Base-by-base conservation (phyloP, 1,140 invertebrate species). In the Dreissena rostriformis region DNA sequence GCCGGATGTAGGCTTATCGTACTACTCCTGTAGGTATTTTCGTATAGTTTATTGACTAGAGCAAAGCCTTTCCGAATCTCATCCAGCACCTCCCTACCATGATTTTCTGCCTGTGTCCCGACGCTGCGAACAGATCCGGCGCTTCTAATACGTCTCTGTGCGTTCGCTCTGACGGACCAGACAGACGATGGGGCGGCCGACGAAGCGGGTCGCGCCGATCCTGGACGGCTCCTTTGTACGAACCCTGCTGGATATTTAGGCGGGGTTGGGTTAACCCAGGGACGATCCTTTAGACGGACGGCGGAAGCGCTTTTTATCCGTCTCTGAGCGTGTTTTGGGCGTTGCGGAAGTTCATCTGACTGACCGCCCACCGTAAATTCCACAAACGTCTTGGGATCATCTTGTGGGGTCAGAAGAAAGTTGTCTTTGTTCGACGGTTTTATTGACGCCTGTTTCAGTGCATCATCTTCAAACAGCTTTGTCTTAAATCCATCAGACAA, bases 11-110 rank as follows among this genome's bases (percentile, higher is more conserved):
- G 65, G 6, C 77, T 76, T 14, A 88, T 85, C 53, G 86, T 86
- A 26, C 82, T 57, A 29, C 81, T 61, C 7, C 67, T 63, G 28
- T 82, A 66, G 10, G 51, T 52, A 63, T 86, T 85, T 75, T 88
- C 86, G 65, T 88, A 88, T 4, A 88, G 61, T 85, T 88, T 88
- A 63, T 87, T 88, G 24, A 88, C 87, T 26, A 88, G 71, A 65
- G 86, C 83, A 79, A 88, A 88, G 6, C 86, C 84, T 53, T 81
- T 86, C 26, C 86, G 65, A 63, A 87, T 72, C 61, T 88, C 74
- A 10, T 81, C 82, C 5, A 86, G 52, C 0, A 65, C 63, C 49
- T 78, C 79, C 53, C 81, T 28, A 52, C 78, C 61, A 74, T 77
- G 22, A 67, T 61, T 19, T 49, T 82, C 71, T 57, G 80, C 71